phyloP scores from a whole-genome alignment of 2,888 invertebrate species.

The Parthenolecanium corni region DNA sequence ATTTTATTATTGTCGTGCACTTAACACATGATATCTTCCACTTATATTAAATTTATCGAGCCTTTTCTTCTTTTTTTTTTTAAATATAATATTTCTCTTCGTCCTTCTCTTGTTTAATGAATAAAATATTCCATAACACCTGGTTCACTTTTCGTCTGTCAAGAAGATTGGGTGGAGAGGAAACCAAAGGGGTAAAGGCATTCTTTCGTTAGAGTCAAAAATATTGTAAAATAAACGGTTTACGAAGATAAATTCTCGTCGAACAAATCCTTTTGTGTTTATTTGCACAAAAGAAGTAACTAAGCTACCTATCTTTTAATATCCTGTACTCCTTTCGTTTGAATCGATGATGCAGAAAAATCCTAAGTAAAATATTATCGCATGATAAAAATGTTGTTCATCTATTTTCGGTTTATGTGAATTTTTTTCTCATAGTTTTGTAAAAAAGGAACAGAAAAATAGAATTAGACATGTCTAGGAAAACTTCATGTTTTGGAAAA shows the following conservation, averaged over 20 bases:
- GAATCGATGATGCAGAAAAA: no score
- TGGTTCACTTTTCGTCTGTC: background rate
- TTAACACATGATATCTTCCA: background rate
- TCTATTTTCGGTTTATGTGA: no score
- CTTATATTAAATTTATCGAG: background rate
- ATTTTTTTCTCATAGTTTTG: no score
- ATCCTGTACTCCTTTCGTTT: background rate
- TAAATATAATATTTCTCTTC: no score
- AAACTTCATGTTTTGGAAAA: no score
- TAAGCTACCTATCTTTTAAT: background rate
- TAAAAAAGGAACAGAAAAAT: no score
- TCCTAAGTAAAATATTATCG: no score
- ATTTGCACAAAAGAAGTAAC: background rate
- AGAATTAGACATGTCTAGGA: no score
- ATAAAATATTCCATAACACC: background rate
- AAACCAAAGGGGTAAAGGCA: background rate
- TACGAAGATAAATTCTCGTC: conserved; percentile 16
- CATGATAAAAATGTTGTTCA: no score
- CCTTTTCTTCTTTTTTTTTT: no score
- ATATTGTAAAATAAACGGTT: conserved; percentile 18
- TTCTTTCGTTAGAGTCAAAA: background rate
- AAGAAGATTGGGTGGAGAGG: background rate
- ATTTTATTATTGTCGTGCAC: background rate
- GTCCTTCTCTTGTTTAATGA: no score
- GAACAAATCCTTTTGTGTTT: background rate